phyloP scores from a whole-genome alignment of 2,113 vertebrate genomes.

The Promerops cafer region DNA sequence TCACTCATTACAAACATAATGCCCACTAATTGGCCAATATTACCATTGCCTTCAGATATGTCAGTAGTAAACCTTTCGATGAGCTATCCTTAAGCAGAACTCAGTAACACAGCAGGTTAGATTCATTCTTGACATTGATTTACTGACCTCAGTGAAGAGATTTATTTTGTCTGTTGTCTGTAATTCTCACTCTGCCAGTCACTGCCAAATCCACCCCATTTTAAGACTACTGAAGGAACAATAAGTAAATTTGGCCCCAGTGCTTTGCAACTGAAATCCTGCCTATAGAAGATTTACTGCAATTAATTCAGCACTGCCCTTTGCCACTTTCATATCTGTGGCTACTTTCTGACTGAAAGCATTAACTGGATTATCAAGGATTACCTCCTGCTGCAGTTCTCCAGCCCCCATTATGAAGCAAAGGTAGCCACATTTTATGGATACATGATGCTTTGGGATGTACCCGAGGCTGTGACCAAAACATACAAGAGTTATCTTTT shows the following conservation, averaged over 20 bases:
- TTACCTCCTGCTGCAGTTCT: neutral
- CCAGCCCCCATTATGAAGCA: neutral
- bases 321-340: neutral
- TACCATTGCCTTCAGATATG: neutral
- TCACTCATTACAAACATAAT: neutral
- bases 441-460: neutral
- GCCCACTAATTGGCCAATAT: neutral
- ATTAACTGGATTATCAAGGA: constrained; percentile 1
- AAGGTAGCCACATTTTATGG: neutral
- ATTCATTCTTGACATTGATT: neutral
- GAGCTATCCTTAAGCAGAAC: neutral
- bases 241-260: neutral
- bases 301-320: constrained; percentile 1
- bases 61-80: neutral
- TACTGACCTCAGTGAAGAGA: neutral
- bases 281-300: neutral
- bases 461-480: neutral
- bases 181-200: neutral
- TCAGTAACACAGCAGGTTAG: neutral
- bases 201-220: neutral
- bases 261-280: neutral
- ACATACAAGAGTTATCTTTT: neutral
- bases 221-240: neutral
- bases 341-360: neutral
- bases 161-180: neutral